phyloP scores from a whole-genome alignment of 2,113 vertebrate species.

The Chaenocephalus aceratus region DNA sequence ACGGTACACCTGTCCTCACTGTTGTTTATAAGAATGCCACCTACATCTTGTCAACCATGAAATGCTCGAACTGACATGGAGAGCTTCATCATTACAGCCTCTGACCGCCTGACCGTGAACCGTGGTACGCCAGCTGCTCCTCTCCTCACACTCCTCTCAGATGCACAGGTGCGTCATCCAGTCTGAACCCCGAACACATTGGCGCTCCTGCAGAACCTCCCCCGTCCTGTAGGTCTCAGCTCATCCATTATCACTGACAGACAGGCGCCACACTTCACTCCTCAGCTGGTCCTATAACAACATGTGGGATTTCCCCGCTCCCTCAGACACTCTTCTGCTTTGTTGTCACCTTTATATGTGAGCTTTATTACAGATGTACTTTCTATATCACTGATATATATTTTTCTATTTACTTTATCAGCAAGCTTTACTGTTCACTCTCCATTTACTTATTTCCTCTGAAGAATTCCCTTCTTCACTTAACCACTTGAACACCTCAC shows the following conservation, averaged over 20 bases:
- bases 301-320: conserved; percentile 45
- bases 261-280: conserved; percentile 48
- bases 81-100: conserved; percentile 53
- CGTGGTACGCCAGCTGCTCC: conserved; percentile 60
- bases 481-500: not conserved
- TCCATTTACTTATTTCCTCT: not conserved
- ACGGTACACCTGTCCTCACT: not conserved
- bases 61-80: conserved; percentile 52
- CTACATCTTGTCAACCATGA: conserved; percentile 36
- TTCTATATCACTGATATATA: conserved; percentile 1
- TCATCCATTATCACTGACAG: conserved; percentile 65
- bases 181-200: conserved; percentile 39
- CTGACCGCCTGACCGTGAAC: conserved; percentile 45
- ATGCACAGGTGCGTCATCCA: conserved; percentile 12
- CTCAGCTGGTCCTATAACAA: conserved; percentile 26
- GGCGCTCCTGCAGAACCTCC: conserved; percentile 22
- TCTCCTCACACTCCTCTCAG: conserved; percentile 33
- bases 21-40: conserved; percentile 32
- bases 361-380: conserved; percentile 5
- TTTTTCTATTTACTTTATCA: not conserved
- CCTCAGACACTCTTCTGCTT: conserved; percentile 19
- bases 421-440: not conserved
- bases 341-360: conserved; percentile 22
- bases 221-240: conserved; percentile 25
- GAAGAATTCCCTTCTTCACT: not conserved